Percentiles rank a stretch among this genome's conserved stretches.
Evolutionary conservation across 2,113 vertebrate genomes (phyloP).

Genomic region (Thunnus maccoyii): DNA sequence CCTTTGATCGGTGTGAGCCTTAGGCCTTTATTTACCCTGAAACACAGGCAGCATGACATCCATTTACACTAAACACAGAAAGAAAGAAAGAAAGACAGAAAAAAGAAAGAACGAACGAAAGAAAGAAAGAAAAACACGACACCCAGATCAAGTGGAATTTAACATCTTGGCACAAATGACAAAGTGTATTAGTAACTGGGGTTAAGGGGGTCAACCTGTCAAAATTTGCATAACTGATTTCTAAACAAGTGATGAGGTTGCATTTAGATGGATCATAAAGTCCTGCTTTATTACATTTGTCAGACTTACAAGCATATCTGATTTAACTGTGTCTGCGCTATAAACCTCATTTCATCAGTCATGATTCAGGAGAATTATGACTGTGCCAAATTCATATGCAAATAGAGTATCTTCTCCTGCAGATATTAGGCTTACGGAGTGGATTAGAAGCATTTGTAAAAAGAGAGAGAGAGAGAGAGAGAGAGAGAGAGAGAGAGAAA

Average conservation of each 20-base stretch:
- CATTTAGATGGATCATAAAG: slow-evolving; percentile 32
- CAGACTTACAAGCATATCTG: slow-evolving; percentile 24
- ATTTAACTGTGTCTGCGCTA: slow-evolving; percentile 41
- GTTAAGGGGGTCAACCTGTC: slow-evolving; percentile 51
- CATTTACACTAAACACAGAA: slow-evolving; percentile 78
- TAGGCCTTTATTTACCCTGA: slow-evolving; percentile 82
- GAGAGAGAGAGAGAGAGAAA: neutral
- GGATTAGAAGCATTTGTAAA: slow-evolving; percentile 9
- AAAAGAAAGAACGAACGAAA: slow-evolving; percentile 6
- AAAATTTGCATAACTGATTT: slow-evolving; percentile 79
- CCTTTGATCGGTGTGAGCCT: slow-evolving; percentile 59
- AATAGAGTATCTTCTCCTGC: slow-evolving; percentile 17
- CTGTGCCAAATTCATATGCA: slow-evolving; percentile 50
- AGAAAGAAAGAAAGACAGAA: slow-evolving; percentile 15
- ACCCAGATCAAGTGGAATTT: slow-evolving; percentile 57
- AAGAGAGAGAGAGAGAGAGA: neutral
- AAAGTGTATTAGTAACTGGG: slow-evolving; percentile 41
- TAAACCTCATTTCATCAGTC: slow-evolving; percentile 18
- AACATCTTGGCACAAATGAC: slow-evolving; percentile 55
- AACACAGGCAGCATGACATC: slow-evolving; percentile 83
- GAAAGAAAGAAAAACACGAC: slow-evolving; percentile 6
- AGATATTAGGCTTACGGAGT: slow-evolving; percentile 1
- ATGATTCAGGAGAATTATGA: neutral
- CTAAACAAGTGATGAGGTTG: slow-evolving; percentile 50
- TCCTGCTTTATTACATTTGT: slow-evolving; percentile 35